Percentiles rank a stretch among this genome's conserved stretches.
phyloP scores from a whole-genome alignment of 2,113 vertebrate species.

The Rhinolophus sinicus region DNA sequence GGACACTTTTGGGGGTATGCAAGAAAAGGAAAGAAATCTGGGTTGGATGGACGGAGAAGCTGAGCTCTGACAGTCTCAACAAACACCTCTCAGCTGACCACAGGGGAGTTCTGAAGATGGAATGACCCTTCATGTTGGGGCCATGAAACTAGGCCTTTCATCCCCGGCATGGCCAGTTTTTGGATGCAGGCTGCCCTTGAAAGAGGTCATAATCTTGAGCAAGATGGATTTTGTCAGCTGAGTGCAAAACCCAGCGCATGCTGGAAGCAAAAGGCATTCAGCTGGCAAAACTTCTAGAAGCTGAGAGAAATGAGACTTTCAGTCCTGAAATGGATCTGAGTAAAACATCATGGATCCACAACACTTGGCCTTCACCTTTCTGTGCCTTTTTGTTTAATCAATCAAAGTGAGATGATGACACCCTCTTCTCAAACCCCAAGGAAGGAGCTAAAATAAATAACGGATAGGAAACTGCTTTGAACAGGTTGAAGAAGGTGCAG shows the following conservation, averaged over 20 bases:
- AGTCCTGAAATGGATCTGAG: not conserved
- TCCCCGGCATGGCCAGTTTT: not conserved
- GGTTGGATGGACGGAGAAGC: not conserved
- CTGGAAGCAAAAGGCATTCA: not conserved
- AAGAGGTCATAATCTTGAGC: not conserved
- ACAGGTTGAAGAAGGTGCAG: not conserved
- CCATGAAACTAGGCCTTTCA: too few species aligned
- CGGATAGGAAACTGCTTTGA: not conserved
- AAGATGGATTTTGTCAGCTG: not conserved
- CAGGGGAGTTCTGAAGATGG: not conserved
- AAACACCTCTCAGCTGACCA: not conserved
- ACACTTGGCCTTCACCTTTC: not conserved
- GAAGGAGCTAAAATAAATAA: not conserved
- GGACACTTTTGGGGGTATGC: too few species aligned
- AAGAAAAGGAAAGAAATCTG: not conserved
- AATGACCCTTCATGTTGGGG: not conserved
- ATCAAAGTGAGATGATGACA: not conserved
- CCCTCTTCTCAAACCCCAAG: not conserved
- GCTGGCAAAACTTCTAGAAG: not conserved
- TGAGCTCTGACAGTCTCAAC: not conserved
- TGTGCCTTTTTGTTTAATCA: not conserved
- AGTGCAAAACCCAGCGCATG: too few species aligned
- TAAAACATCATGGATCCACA: accelerated
- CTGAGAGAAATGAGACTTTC: not conserved
- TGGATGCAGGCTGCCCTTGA: too few species aligned